A percentile compares a stretch with the other conserved stretches of the same genome.
Conservation (phyloP, 2,113 vertebrate genomes). For the Polypterus senegalus region DNA sequence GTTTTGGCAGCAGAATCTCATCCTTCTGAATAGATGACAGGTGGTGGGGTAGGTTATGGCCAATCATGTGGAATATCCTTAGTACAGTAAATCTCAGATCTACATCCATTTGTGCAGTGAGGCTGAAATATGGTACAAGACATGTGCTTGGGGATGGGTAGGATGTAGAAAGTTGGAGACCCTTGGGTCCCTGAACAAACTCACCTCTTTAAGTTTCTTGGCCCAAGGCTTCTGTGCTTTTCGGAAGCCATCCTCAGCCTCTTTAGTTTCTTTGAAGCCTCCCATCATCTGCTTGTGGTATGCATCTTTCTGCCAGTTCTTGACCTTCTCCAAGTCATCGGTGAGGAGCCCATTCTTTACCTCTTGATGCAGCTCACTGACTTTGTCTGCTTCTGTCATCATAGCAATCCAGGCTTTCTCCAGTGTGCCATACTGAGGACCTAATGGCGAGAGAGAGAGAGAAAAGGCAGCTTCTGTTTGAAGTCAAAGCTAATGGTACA, state of each 20-base stretch:
- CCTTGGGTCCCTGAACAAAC: not conserved
- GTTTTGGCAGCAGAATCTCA: no score
- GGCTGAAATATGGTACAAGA: not conserved
- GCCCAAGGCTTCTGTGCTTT: constrained; percentile 98
- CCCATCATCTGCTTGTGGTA: constrained; percentile 98
- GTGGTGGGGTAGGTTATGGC: no score
- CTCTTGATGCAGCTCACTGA: constrained; percentile 90
- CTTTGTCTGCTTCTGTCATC: constrained; percentile 89
- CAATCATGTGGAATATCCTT: no score
- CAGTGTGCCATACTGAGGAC: constrained; percentile 90
- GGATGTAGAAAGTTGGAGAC: not conserved
- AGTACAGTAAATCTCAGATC: no score
- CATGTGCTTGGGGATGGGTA: not conserved
- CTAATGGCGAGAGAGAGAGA: constrained; percentile 33
- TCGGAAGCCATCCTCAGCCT: constrained; percentile 91
- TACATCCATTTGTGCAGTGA: no score
- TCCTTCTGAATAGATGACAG: no score
- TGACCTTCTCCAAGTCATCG: constrained; percentile 86
- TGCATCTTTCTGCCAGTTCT: constrained; percentile 97
- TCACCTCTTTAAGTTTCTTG: constrained; percentile 95
- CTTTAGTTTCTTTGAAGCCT: constrained; percentile 93
- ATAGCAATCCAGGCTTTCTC: constrained; percentile 85
- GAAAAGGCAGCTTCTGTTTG: no score
- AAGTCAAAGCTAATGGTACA: no score
- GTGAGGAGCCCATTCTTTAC: constrained; percentile 83